Evolutionary conservation across 2,113 vertebrate species (phyloP).

Genomic region (Grallaria varia): DNA sequence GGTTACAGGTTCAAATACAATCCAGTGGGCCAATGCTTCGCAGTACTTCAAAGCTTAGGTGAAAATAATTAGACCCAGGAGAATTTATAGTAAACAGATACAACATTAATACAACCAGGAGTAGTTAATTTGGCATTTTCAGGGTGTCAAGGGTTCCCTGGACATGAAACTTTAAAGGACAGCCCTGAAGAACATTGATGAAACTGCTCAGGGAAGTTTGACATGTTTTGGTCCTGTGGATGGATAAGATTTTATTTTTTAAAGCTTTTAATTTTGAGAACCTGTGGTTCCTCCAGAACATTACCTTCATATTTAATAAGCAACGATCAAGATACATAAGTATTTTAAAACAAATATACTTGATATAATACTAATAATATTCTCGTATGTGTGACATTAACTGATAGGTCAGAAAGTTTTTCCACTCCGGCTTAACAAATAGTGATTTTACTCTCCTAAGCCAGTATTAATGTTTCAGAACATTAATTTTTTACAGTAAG

Average conservation of each 20-base stretch:
- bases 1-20: not conserved
- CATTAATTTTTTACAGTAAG: too few relatives aligned
- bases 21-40: not conserved
- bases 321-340: not conserved
- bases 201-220: not conserved
- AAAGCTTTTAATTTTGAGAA: not conserved
- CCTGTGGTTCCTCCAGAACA: not conserved
- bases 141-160: not conserved
- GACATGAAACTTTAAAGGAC: not conserved
- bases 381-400: not conserved
- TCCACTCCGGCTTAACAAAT: not conserved
- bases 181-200: not conserved
- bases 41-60: not conserved
- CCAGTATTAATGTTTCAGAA: not conserved
- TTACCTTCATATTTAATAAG: not conserved
- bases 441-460: not conserved
- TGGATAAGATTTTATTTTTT: not conserved
- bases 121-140: not conserved
- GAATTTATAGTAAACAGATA: not conserved
- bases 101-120: not conserved
- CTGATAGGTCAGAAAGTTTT: not conserved
- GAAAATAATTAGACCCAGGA: not conserved
- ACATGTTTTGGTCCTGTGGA: not conserved
- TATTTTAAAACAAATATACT: not conserved
- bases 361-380: not conserved